Evolutionary conservation across 2,797 vertebrate genomes (phyloP).

Genomic region (Sebastes baramenuke): DNA sequence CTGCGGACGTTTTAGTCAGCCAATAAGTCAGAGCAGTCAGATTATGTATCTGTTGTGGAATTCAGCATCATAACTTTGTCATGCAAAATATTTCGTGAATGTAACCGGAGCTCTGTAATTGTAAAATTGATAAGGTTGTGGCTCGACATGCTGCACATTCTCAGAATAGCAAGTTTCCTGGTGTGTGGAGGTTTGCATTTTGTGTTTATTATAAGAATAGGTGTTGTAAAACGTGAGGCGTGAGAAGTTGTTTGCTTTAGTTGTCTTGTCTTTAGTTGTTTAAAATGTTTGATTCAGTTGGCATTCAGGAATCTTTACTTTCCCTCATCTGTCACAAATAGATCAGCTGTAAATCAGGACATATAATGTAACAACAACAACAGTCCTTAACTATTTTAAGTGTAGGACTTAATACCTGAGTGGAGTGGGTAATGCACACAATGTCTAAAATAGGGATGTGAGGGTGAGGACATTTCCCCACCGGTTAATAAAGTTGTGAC

Average conservation of each 20-base stretch:
- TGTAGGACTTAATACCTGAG: background rate
- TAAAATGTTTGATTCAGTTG: background rate
- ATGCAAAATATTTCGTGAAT: constrained; percentile 59
- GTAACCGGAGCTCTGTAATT: constrained; percentile 28
- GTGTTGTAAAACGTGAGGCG: background rate
- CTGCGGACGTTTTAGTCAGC: constrained; percentile 18
- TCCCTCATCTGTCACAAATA: background rate
- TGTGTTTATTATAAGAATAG: background rate
- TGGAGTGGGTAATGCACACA: background rate
- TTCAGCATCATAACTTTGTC: constrained; percentile 45
- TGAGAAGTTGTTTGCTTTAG: background rate
- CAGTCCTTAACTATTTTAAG: background rate
- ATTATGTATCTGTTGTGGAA: constrained; percentile 46
- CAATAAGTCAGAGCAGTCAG: constrained; percentile 22
- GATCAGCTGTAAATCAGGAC: background rate
- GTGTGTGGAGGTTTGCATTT: background rate
- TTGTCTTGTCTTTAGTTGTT: background rate
- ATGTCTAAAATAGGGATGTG: no score
- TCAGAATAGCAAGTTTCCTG: constrained; percentile 5
- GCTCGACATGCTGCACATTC: constrained; percentile 8
- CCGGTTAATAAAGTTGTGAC: no score
- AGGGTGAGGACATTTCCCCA: no score
- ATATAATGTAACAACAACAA: background rate
- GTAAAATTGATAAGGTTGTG: constrained; percentile 37
- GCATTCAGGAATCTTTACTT: background rate